phyloP scores from a whole-genome alignment of 2,113 vertebrate genomes.

The Alexandromys fortis region DNA sequence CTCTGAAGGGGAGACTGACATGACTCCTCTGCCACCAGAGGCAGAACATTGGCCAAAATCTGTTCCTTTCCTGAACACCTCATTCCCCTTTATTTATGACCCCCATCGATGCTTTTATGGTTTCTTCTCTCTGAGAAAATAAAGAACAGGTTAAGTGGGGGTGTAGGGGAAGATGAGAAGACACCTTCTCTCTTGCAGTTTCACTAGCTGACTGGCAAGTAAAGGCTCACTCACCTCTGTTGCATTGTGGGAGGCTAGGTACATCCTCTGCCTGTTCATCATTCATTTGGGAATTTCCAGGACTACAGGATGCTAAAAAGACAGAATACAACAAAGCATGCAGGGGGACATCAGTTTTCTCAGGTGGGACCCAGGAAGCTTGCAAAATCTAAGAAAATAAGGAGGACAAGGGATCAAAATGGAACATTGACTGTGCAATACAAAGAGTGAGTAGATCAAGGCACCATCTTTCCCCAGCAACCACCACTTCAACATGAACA shows the following conservation, averaged over 20 bases:
- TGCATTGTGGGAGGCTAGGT: neutral
- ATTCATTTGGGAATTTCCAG: neutral
- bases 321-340: neutral
- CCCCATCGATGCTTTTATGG: neutral
- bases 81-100: neutral
- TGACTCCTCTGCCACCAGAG: neutral
- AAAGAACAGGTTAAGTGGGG: neutral
- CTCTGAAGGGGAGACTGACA: neutral
- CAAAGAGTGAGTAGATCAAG: neutral
- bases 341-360: neutral
- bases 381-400: neutral
- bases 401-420: neutral
- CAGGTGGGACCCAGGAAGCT: neutral
- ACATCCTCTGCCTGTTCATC: neutral
- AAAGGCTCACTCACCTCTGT: neutral
- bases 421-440: neutral
- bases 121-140: neutral
- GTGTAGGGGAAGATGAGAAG: too few relatives aligned
- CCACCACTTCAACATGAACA: neutral
- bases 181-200: neutral
- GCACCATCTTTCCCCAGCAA: accelerated
- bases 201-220: neutral
- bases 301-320: neutral
- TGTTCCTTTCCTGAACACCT: neutral
- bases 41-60: neutral